Base-by-base conservation (phyloP, 2,113 vertebrate genomes). In the Ptilonorhynchus violaceus region DNA sequence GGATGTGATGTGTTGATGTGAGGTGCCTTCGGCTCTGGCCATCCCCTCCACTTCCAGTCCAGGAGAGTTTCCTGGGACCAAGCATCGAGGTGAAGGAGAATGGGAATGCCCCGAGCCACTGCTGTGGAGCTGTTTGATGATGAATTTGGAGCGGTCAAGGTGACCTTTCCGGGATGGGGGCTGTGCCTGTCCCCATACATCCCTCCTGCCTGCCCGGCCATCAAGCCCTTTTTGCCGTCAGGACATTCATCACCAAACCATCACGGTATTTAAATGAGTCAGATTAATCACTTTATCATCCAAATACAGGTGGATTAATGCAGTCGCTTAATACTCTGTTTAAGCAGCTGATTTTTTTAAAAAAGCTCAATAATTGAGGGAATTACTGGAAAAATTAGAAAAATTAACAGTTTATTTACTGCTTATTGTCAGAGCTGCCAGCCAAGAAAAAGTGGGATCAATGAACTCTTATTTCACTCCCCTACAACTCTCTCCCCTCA, bases 71-170 rank as follows among this genome's bases (percentile, higher is more conserved):
- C 62, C 53, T 7, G 4, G 35, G 58, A 53, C 7, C 13, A 2
- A 39, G 11, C 8, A 13, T 21, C 44, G 0, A 79, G 68, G 28
- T 13, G 56, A 33, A 52, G 78, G 42, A 33, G 42, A 50, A 44
- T 0, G 25, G 47, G 47, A 83, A 55, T 0, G 1, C 49, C 0
- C 0, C 1, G 0, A 64, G 64, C 8, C 44, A n/a, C 50, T 1
- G 1, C 7, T 1, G 4, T 1, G 14, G 25, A 46, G 35, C 30
- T 33, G 55, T 44, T 10, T 30, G 66, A 13, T 62, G 74, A 78
- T 28, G 56, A 30, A 33, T 49, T 47, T 19, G n/a, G 60, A 78
- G 82, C 11, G 4, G 25, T 49, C 30, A 11, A 63, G 82, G 68
- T 25, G 77, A 87, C 64, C 6, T 84, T 66, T 80, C 1, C 0